Base-by-base conservation (phyloP, 2,797 vertebrate species). In the Margarornis squamiger region DNA sequence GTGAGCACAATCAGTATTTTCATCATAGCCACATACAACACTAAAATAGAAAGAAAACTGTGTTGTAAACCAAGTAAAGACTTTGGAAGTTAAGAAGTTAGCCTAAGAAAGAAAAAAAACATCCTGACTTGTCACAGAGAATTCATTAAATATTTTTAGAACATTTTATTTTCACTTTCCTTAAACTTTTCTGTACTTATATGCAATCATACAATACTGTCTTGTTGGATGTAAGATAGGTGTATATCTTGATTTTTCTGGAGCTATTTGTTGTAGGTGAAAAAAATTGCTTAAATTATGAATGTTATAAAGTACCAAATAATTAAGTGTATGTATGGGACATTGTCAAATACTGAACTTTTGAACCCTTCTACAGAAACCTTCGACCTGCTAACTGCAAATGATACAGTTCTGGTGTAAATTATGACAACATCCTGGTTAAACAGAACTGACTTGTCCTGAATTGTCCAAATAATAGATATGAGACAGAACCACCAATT, bases 41-140 rank as follows among this genome's bases (percentile, higher is more conserved):
- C 3, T 34, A 30, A 77, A 29, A 65, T 24, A 46, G 27, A 70
- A 38, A 51, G 10, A 12, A 12, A 41, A 26, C 2, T 41, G 23
- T n/a, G 55, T 23, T 14, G 14, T n/a, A 54, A 54, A 61, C 27
- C 8, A 54, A 29, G 23, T n/a, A 66, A 76, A 48, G 11, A 58
- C 27, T 24, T 22, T 55, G 9, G 22, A 27, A 55, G 8, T 34
- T 10, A 61, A 22, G 13, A 78, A 73, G 5, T 2, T 34, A 57
- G 10, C 10, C 49, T 29, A 92, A 34, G 4, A 29, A 4, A 57
- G 21, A 49, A 59, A 23, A 74, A 23, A 38, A 39, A 39, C 15
- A 5, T 12, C 6, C 14, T 36, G 3, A 8, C 4, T 59, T 68
- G 6, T 3, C 52, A 9, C 2, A 54, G 4, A 54, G 2, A 3